Evolutionary conservation across 2,797 vertebrate genomes (phyloP).

Genomic region (Rhabdomys pumilio): DNA sequence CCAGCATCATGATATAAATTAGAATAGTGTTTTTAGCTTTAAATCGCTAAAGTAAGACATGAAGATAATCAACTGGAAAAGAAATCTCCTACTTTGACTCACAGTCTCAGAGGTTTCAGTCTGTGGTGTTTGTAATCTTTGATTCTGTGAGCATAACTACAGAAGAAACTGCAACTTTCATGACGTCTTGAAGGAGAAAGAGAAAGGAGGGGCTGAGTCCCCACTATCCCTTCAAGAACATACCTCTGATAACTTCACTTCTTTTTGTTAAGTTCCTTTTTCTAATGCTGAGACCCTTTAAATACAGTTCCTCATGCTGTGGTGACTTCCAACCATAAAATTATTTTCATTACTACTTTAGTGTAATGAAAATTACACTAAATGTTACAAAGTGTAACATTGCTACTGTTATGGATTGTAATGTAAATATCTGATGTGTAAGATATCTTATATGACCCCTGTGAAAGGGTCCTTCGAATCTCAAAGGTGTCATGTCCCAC

Average conservation of each 20-base stretch:
- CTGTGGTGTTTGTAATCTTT: not conserved
- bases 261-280: not conserved
- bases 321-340: not conserved
- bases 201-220: not conserved
- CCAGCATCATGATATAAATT: not conserved
- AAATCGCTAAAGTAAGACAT: not conserved
- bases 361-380: not conserved
- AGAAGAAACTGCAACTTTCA: not conserved
- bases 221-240: not conserved
- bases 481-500: not conserved
- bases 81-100: not conserved
- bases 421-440: not conserved
- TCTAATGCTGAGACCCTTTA: not conserved
- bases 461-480: not conserved
- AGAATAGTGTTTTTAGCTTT: not conserved
- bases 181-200: not conserved
- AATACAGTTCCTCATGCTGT: not conserved
- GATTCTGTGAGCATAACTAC: too few species aligned
- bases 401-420: not conserved
- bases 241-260: not conserved
- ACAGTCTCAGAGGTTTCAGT: not conserved
- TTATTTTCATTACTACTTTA: not conserved
- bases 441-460: not conserved
- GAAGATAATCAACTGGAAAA: not conserved
- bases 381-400: not conserved